These are phyloP conservation scores for Nysson spinosus DNA, from an alignment of 2,888 invertebrate genomes.

Conservation along the genomic window DNA sequence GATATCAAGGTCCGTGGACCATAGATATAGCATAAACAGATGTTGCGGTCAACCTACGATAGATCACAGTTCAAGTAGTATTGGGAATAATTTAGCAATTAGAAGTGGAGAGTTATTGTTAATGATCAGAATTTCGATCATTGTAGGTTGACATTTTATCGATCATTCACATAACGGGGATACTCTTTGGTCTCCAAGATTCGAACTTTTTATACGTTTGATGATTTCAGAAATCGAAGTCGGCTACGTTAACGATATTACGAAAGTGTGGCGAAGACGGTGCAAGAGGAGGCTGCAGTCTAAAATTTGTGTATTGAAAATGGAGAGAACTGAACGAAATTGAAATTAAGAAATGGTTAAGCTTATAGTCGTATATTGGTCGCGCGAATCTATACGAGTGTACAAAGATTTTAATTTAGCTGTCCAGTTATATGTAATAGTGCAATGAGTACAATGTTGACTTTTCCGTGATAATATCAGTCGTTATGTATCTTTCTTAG, in stretches of 20 bases:
- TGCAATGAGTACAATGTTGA: no score
- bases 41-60: constrained; percentile 1
- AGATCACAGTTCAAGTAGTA: not conserved
- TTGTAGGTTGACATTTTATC: constrained; percentile 17
- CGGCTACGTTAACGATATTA: constrained; percentile 37
- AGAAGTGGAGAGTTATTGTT: no score
- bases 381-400: not conserved
- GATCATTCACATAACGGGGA: constrained; percentile 10
- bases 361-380: not conserved
- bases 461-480: no score
- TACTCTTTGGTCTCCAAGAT: constrained; percentile 7
- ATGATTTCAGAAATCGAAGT: constrained; percentile 52
- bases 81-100: no score
- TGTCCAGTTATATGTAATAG: not conserved
- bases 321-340: constrained; percentile 1
- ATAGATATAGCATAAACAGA: not conserved
- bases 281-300: constrained; percentile 45
- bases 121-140: not conserved
- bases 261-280: constrained; percentile 50
- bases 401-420: not conserved
- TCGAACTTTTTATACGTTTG: constrained; percentile 49
- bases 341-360: not conserved
- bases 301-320: constrained; percentile 8
- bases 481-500: constrained; percentile 16
- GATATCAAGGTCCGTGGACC: not conserved